Conservation (phyloP, 2,888 invertebrate species). For the Thera britannica region DNA sequence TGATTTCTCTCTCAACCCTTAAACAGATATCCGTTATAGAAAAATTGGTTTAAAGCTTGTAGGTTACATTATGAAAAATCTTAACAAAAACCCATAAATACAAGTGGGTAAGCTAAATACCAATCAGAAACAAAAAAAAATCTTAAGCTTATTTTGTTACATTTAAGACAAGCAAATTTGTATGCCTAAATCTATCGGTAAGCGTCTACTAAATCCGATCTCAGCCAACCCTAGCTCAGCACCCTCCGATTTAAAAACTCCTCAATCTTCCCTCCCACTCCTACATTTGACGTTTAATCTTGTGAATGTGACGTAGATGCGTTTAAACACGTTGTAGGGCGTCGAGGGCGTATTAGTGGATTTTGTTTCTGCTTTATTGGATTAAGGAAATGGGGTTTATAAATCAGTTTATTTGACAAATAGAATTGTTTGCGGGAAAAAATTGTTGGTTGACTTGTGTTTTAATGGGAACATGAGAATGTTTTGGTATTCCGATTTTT, state of each 20-base stretch:
- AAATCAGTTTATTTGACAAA: constrained; percentile 45
- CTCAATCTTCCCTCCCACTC: constrained; percentile 58
- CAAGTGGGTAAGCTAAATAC: too few relatives aligned
- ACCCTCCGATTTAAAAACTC: constrained; percentile 65
- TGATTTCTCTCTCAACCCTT: too few relatives aligned
- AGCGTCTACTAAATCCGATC: background rate
- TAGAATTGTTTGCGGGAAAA: constrained; percentile 25
- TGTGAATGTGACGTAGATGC: constrained; percentile 66
- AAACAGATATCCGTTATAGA: too few relatives aligned
- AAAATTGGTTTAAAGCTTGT: too few relatives aligned
- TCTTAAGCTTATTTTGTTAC: too few relatives aligned
- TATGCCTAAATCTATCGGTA: background rate
- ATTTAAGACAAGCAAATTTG: background rate
- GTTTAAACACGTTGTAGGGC: constrained; percentile 40
- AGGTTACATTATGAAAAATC: too few relatives aligned
- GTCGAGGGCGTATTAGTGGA: constrained; percentile 51
- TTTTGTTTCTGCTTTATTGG: constrained; percentile 59
- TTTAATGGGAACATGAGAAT: background rate
- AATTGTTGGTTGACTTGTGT: constrained; percentile 25
- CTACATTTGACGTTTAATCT: constrained; percentile 69
- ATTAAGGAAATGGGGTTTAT: constrained; percentile 49
- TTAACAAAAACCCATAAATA: too few relatives aligned
- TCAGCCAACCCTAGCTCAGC: constrained; percentile 19
- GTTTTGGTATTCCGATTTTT: background rate
- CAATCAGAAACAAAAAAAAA: too few relatives aligned